Evolutionary conservation across 2,113 vertebrate species (phyloP), one percentile per base, ranked within the genome.

Genomic region (Heterotis niloticus): DNA sequence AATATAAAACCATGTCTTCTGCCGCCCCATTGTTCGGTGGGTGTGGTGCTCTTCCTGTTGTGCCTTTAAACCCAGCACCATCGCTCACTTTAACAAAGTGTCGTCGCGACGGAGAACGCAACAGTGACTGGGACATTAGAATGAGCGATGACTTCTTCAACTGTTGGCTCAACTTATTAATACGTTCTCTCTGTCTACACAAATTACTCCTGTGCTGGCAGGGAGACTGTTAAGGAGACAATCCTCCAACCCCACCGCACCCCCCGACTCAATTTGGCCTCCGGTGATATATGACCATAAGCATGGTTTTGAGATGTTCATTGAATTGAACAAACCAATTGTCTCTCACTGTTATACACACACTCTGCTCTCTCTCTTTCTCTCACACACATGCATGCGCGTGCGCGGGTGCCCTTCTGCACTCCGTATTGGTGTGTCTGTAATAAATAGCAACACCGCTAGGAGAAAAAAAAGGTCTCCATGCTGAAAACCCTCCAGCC

Each of bases 221-320:
- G 26, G 59, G 18, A 13, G 28, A 17, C 82, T 84, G 86, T 91
- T 85, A 87, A 87, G 87, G 87, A 86, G 34, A 44, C 34, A 44
- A 83, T 87, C 89, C 85, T 87, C 81, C 79, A 78, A 82, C 82
- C 71, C 64, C 67, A 20, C 80, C 72, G 64, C 64, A 17, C 80
- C 56, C 82, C 66, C 67, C 51, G 26, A 20, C 67, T 68, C 56
- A 70, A 52, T 26, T 62, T 34, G 2, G 79, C 20, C 29, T n/a
- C 44, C 64, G 34, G 57, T 78, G 77, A 73, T 26, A 17, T 64
- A 64, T 71, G 16, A 18, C 11, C 12, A 17, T 11, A 52, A 51
- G 5, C 10, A 34, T 14, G 1, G 18, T 29, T 70, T 34, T 51
- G 73, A 83, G 86, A 85, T 87, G 84, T 82, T 84, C 81, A 17